A percentile compares a stretch with the other conserved stretches of the same genome.
Conservation (phyloP, 2,888 invertebrate species). For the Latheticus oryzae region DNA sequence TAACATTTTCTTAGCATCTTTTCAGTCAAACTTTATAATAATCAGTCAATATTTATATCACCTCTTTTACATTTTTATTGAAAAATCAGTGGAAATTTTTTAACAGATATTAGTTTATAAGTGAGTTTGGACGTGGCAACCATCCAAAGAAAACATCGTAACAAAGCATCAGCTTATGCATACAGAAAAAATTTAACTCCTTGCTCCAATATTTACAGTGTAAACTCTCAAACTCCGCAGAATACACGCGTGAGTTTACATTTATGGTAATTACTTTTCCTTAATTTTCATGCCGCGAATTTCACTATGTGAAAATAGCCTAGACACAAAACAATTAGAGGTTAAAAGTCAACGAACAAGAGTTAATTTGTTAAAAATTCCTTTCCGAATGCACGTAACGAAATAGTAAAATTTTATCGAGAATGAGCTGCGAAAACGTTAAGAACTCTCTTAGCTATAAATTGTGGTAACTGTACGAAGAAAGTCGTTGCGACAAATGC, state of each 20-base stretch:
- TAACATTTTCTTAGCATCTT: no score
- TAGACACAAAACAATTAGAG: constrained; percentile 15
- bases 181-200: constrained; percentile 19
- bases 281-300: constrained; percentile 14
- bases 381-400: constrained; percentile 14
- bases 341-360: constrained; percentile 14
- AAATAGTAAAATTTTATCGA: constrained; percentile 16
- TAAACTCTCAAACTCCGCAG: constrained; percentile 16
- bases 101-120: no score
- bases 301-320: constrained; percentile 5
- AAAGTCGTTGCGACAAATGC: constrained; percentile 11
- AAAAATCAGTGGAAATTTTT: no score
- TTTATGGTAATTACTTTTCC: constrained; percentile 14
- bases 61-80: no score
- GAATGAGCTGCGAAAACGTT: constrained; percentile 27
- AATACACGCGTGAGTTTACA: constrained; percentile 13
- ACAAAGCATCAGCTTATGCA: not conserved
- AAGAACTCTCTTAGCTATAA: constrained; percentile 20
- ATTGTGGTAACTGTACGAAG: constrained; percentile 14
- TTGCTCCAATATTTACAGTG: constrained; percentile 20
- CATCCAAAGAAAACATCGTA: no score
- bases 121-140: no score
- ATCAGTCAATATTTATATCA: no score
- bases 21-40: no score
- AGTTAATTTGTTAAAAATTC: constrained; percentile 27